Evolutionary conservation across 2,113 vertebrate genomes (phyloP).

Genomic region (Hepsetus odoe): DNA sequence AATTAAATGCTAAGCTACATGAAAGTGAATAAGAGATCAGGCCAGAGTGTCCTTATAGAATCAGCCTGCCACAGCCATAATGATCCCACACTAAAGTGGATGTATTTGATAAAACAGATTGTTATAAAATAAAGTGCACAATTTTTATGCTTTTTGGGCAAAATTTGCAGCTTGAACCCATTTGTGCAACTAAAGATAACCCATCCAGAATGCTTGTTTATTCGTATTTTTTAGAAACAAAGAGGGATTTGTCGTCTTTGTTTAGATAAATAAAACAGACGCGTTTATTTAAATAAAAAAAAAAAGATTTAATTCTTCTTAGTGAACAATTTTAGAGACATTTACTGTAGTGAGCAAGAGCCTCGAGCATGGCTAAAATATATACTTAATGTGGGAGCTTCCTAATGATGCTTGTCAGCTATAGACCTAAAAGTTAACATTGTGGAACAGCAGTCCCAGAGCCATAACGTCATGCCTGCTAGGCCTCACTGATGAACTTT

Average conservation of each 20-base stretch:
- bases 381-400: constrained; percentile 7
- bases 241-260: too few species aligned
- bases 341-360: background rate
- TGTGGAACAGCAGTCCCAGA: constrained; percentile 11
- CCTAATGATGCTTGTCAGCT: constrained; percentile 40
- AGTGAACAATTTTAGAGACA: background rate
- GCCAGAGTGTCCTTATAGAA: constrained; percentile 51
- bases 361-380: constrained; percentile 18
- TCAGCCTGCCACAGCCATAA: constrained; percentile 27
- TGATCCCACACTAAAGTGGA: constrained; percentile 11
- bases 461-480: constrained; percentile 18
- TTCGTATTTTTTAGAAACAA: background rate
- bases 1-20: constrained; percentile 81
- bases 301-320: background rate
- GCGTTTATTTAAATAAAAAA: too few species aligned
- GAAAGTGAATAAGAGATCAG: constrained; percentile 80
- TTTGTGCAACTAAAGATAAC: background rate
- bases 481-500: constrained; percentile 37
- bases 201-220: background rate
- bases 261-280: too few species aligned
- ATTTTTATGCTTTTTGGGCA: background rate
- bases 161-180: background rate
- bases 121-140: background rate
- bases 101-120: background rate
- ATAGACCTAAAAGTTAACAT: constrained; percentile 1